Percentiles rank a stretch among this genome's conserved stretches.
Evolutionary conservation across 2,113 vertebrate genomes (phyloP).

Genomic region (Microtus pennsylvanicus): DNA sequence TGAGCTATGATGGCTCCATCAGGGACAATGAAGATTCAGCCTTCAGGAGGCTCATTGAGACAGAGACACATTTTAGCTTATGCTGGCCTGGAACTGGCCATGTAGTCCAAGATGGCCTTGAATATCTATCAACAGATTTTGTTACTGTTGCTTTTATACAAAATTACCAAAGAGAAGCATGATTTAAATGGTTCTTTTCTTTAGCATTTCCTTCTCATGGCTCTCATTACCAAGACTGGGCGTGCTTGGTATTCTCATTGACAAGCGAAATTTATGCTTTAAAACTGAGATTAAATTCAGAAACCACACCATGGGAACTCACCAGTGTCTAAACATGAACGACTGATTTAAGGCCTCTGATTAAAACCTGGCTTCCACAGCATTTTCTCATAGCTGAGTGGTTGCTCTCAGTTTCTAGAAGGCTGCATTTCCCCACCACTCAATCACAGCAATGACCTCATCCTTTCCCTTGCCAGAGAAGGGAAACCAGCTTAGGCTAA

Average conservation of each 20-base stretch:
- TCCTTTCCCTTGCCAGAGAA: background rate
- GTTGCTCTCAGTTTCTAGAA: background rate
- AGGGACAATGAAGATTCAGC: background rate
- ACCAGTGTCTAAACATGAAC: background rate
- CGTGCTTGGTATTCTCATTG: background rate
- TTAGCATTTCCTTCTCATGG: background rate
- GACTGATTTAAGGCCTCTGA: constrained; percentile 41
- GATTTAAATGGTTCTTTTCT: background rate
- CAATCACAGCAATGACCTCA: background rate
- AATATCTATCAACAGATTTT: background rate
- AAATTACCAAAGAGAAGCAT: background rate
- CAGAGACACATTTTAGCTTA: background rate
- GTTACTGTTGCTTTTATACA: background rate
- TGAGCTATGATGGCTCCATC: background rate
- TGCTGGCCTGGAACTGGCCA: background rate
- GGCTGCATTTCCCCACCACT: background rate
- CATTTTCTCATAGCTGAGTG: background rate
- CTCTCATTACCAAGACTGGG: background rate
- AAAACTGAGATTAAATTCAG: constrained; percentile 22
- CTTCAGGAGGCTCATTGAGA: background rate
- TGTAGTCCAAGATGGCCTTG: background rate
- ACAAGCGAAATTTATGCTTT: background rate
- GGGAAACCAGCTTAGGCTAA: background rate
- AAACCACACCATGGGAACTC: background rate
- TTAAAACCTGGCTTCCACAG: constrained; percentile 48